A percentile compares a stretch with the other conserved stretches of the same genome.
These are phyloP conservation scores for Globicephala melas DNA, from an alignment of 2,113 vertebrate genomes.

Conservation along the genomic window DNA sequence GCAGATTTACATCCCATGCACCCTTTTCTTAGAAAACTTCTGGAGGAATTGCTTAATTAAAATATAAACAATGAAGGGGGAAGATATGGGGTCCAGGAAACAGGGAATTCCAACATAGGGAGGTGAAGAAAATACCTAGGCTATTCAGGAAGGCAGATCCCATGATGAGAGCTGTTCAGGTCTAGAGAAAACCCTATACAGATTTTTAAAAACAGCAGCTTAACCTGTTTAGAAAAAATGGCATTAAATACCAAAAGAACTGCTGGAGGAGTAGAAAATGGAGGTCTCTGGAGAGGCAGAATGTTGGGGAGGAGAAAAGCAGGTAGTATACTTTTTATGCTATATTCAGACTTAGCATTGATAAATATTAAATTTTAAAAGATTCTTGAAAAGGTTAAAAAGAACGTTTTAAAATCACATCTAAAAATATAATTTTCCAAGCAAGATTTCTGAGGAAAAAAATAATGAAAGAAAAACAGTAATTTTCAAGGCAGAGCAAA, in stretches of 20 bases:
- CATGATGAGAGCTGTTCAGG: neutral
- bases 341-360: neutral
- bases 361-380: conserved; percentile 27
- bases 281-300: neutral
- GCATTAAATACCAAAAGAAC: neutral
- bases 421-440: neutral
- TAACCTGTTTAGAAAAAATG: neutral
- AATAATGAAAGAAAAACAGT: neutral
- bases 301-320: neutral
- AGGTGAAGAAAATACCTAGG: neutral
- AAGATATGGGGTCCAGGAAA: neutral
- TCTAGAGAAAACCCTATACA: neutral
- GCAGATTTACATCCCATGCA: neutral
- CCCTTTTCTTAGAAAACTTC: neutral
- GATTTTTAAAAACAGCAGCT: neutral
- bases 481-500: neutral
- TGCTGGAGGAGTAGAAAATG: neutral
- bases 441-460: neutral
- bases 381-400: neutral
- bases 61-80: neutral
- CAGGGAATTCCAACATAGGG: neutral
- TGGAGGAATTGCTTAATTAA: neutral
- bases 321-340: neutral
- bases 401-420: neutral
- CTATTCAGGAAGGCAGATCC: neutral